These are phyloP conservation scores for Tretioscincus oriximinensis DNA, from an alignment of 2,113 vertebrate genomes.

Conservation along the genomic window DNA sequence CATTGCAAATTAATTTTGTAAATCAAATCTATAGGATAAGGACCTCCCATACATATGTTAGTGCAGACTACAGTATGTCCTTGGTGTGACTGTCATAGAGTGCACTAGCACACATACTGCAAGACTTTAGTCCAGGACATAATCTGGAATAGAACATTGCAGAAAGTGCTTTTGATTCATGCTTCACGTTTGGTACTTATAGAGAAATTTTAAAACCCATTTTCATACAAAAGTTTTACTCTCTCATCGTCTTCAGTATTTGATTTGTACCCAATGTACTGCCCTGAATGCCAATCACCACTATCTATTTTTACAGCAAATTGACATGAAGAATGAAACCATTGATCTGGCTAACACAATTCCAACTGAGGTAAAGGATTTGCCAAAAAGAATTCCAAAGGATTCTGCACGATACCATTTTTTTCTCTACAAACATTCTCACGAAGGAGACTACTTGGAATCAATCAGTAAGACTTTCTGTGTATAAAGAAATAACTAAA, in stretches of 20 bases:
- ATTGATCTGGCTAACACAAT: conserved; percentile 87
- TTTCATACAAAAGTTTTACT: background rate
- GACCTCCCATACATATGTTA: no score
- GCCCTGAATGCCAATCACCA: conserved; percentile 15
- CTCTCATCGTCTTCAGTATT: background rate
- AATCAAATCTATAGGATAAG: no score
- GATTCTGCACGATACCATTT: conserved; percentile 95
- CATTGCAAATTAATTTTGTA: no score
- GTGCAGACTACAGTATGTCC: no score
- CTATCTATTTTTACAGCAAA: conserved; percentile 79
- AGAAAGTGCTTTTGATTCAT: no score
- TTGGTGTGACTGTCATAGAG: no score
- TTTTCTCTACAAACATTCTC: conserved; percentile 94
- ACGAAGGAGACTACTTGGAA: conserved; percentile 95
- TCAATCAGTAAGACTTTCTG: conserved; percentile 80
- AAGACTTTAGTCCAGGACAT: no score
- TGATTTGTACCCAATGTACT: background rate
- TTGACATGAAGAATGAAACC: conserved; percentile 89
- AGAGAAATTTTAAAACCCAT: background rate
- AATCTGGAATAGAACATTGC: no score
- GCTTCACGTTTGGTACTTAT: no score
- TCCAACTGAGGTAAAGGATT: conserved; percentile 88
- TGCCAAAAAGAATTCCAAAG: conserved; percentile 91
- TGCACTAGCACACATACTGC: no score
- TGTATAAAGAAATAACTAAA: background rate